These are phyloP conservation scores for Dolichoris vasculosae DNA, from an alignment of 1,140 invertebrate genomes.

Conservation along the genomic window DNA sequence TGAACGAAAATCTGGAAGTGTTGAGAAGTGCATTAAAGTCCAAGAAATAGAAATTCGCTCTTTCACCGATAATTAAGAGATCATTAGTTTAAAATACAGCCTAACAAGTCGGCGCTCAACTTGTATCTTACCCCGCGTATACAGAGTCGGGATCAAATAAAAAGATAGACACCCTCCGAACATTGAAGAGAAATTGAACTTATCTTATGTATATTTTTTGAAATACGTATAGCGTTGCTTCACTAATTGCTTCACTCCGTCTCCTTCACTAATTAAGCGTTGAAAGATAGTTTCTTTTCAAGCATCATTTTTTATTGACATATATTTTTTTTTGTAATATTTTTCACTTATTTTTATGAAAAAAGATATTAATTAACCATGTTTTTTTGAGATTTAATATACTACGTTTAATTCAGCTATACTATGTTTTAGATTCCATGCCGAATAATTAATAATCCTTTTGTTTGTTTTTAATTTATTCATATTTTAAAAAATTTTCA, in stretches of 20 bases:
- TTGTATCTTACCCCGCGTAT: background rate
- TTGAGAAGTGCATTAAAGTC: background rate
- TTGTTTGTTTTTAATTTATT: too few relatives aligned
- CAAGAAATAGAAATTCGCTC: background rate
- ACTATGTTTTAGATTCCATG: too few relatives aligned
- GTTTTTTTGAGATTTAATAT: too few relatives aligned
- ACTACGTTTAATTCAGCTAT: too few relatives aligned
- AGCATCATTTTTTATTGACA: background rate
- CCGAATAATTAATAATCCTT: too few relatives aligned
- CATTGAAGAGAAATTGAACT: background rate
- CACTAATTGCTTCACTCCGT: background rate
- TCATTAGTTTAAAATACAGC: background rate
- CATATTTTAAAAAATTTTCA: too few relatives aligned
- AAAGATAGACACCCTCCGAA: too few relatives aligned
- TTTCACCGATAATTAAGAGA: constrained; percentile 8
- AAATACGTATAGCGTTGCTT: background rate
- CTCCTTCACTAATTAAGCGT: background rate
- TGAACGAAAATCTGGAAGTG: background rate
- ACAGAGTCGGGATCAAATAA: too few relatives aligned
- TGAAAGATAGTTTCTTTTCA: background rate
- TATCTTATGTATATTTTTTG: background rate
- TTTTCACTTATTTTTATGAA: background rate
- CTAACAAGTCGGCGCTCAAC: background rate
- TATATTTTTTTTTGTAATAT: background rate
- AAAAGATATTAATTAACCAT: background rate